phyloP scores from a whole-genome alignment of 2,113 vertebrate species.

The Pandion haliaetus region DNA sequence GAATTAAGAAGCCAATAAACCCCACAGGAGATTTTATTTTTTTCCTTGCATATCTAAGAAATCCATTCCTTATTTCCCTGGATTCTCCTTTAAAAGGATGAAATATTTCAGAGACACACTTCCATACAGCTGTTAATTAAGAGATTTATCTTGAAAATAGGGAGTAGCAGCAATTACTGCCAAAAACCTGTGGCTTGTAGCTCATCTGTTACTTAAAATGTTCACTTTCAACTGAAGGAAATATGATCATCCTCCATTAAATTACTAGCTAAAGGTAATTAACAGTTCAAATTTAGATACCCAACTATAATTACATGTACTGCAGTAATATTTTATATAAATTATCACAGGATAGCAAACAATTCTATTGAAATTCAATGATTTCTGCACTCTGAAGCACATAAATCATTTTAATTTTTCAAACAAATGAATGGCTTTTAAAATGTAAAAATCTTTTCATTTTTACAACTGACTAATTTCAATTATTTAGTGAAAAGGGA shows the following conservation, averaged over 20 bases:
- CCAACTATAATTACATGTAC: conserved; percentile 20
- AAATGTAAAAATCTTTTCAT: background rate
- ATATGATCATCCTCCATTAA: conserved; percentile 54
- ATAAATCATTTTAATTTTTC: background rate
- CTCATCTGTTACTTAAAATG: conserved; percentile 48
- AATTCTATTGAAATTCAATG: background rate
- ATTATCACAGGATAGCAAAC: background rate
- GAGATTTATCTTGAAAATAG: conserved; percentile 59
- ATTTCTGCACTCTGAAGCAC: background rate
- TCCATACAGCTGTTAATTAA: conserved; percentile 46
- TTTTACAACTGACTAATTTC: background rate
- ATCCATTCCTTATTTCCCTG: background rate
- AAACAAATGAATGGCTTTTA: background rate
- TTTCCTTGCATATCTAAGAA: background rate
- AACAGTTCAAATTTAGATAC: conserved; percentile 41
- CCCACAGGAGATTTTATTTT: background rate
- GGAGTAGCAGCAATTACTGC: conserved; percentile 28
- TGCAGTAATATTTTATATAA: conserved; percentile 26
- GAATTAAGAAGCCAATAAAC: conserved; percentile 12
- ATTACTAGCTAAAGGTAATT: conserved; percentile 62
- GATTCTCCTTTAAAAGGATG: background rate
- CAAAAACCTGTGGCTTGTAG: conserved; percentile 19
- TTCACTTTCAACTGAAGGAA: conserved; percentile 51
- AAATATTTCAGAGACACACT: conserved; percentile 9
- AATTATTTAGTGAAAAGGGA: background rate